Conservation (phyloP, 2,888 invertebrate species). For the Macroteleia sp. region DNA sequence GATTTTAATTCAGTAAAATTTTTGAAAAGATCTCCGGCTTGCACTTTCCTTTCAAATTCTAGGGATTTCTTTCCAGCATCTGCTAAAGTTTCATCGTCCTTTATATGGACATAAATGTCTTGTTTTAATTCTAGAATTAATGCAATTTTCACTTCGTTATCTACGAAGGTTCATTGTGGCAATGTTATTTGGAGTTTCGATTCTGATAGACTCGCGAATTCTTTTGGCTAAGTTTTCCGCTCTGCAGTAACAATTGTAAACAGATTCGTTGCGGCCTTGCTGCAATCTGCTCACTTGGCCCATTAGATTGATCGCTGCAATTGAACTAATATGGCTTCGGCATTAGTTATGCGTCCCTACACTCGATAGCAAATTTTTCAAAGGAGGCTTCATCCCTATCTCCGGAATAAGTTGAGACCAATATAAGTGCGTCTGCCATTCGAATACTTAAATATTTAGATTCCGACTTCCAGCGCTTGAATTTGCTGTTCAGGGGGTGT, state of each 20-base stretch:
- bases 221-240: neutral
- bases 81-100: neutral
- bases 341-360: neutral
- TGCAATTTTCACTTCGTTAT: neutral
- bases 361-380: neutral
- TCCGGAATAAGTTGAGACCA: neutral
- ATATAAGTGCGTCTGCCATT: neutral
- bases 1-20: neutral
- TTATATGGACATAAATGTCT: neutral
- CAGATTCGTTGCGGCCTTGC: neutral
- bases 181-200: neutral
- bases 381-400: neutral
- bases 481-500: no score
- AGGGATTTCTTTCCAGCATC: neutral
- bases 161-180: neutral
- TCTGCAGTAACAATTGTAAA: neutral
- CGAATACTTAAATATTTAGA: no score
- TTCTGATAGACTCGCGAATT: neutral
- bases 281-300: neutral
- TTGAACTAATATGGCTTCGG: neutral
- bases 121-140: neutral
- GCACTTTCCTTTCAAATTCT: neutral
- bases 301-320: neutral
- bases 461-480: no score
- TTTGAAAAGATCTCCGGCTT: neutral